Evolutionary conservation across 2,113 vertebrate species (phyloP), one percentile per base, ranked within the genome.

Genomic region (Scomber colias): DNA sequence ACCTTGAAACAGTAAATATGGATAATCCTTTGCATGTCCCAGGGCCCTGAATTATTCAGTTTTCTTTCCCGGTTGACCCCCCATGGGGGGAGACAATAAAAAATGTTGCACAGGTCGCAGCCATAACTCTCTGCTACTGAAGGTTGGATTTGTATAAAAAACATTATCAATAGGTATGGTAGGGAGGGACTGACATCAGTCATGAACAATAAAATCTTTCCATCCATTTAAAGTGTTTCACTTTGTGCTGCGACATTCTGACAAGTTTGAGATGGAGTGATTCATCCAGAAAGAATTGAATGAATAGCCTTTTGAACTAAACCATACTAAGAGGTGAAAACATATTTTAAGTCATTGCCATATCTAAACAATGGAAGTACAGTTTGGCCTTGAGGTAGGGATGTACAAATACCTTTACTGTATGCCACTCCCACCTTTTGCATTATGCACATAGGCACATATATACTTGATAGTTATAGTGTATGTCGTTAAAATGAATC

Each of bases 11-110:
- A 67, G 64, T 69, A 64, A 64, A 70, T 75, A 71, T 71, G 11
- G 27, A 79, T 62, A 71, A 78, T 75, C 50, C 50, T 69, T 67
- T 61, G 27, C 72, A 72, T 65, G 51, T 51, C 71, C 56, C 15
- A 65, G 24, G 62, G 48, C 48, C 13, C 5, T 70, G 72, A 67
- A 81, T 83, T 77, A 72, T 77, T 87, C 53, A 54, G 70, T 50
- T 81, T 46, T 62, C 64, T 44, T 67, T 63, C 50, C 35, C 2
- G 13, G 64, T 68, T 35, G 57, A 12, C 1, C 2, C n/a, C 62
- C 77, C 44, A 21, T 1, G 13, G 57, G 45, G 69, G 40, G 17
- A 66, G 10, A 12, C 31, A 50, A 81, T 74, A 77, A 84, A 79
- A 59, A 69, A 24, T 13, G 15, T 14, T 73, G 27, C 11, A 5